These are phyloP conservation scores for Bubo scandiacus DNA, from an alignment of 2,113 vertebrate genomes.

Conservation along the genomic window DNA sequence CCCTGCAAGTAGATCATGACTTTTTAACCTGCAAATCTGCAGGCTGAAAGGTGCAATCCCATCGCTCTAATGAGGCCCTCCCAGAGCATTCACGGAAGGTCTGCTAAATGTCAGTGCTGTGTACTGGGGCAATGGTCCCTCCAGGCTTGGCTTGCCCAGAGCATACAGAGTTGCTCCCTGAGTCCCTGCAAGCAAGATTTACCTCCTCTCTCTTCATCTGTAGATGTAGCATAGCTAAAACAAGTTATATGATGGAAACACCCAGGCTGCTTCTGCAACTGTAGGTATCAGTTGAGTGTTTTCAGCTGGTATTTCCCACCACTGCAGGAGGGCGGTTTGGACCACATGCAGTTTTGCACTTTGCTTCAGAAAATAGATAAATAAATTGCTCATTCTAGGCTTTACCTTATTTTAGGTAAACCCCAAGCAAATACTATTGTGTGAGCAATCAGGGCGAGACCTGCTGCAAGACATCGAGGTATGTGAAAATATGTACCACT, in stretches of 20 bases:
- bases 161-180: background rate
- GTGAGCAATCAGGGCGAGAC: background rate
- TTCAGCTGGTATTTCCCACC: background rate
- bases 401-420: background rate
- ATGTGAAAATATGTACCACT: background rate
- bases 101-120: background rate
- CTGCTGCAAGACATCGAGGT: background rate
- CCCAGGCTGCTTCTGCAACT: background rate
- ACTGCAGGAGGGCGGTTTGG: background rate
- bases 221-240: background rate
- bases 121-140: background rate
- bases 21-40: background rate
- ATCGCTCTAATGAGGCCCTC: rapidly evolving
- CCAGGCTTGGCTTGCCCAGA: background rate
- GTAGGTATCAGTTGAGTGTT: background rate
- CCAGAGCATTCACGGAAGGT: background rate
- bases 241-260: background rate
- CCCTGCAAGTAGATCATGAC: background rate
- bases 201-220: background rate
- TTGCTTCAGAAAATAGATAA: background rate
- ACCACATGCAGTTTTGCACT: background rate
- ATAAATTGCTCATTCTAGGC: no score
- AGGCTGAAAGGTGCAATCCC: background rate
- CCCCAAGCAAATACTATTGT: background rate
- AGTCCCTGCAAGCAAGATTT: background rate